These are phyloP conservation scores for Charaxes varanes DNA, from an alignment of 1,140 invertebrate genomes.

Conservation along the genomic window DNA sequence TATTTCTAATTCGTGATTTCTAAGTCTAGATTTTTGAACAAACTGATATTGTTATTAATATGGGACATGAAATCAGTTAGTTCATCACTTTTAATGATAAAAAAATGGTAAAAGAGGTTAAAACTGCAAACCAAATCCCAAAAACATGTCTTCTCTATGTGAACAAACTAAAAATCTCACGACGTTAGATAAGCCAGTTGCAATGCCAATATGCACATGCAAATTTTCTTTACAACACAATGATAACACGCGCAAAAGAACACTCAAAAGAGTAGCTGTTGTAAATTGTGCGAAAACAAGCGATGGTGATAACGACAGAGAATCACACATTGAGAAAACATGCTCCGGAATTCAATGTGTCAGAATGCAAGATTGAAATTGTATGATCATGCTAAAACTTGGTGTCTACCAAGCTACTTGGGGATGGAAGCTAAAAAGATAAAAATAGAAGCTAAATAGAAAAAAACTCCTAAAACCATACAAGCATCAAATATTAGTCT, in stretches of 20 bases:
- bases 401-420: no score
- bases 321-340: constrained; percentile 49
- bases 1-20: no score
- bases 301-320: constrained; percentile 38
- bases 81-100: no score
- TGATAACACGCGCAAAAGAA: constrained; percentile 24
- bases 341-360: constrained; percentile 53
- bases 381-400: no score
- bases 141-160: constrained; percentile 57
- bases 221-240: constrained; percentile 29
- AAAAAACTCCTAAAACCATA: constrained; percentile 17
- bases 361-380: no score
- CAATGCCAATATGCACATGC: constrained; percentile 25
- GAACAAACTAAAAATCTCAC: constrained; percentile 13
- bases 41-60: no score
- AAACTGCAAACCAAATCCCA: constrained; percentile 23
- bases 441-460: constrained; percentile 3
- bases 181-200: constrained; percentile 31
- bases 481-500: no score
- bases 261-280: constrained; percentile 25
- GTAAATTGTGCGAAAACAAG: constrained; percentile 33
- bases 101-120: constrained; percentile 3
- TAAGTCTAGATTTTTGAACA: no score
- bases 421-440: no score
- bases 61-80: no score